These are phyloP conservation scores for Dorcus hopei DNA, from an alignment of 2,888 invertebrate species.

Conservation along the genomic window DNA sequence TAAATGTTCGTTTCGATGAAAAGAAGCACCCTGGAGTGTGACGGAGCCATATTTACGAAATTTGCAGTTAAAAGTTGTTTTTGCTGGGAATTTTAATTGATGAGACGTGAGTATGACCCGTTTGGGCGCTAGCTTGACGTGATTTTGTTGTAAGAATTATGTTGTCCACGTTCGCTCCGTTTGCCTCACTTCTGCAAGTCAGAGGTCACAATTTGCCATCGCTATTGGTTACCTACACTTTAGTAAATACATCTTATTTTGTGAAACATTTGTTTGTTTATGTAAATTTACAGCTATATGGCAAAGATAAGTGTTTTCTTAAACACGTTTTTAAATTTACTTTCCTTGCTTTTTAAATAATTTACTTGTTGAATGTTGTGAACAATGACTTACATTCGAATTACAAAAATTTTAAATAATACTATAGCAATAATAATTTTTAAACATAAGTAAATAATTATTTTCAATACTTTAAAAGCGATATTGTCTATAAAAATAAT, in stretches of 20 bases:
- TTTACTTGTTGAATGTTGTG: no score
- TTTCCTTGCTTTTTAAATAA: no score
- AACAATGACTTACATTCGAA: no score
- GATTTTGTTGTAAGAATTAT: neutral
- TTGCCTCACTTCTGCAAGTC: conserved; percentile 16
- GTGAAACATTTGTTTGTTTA: neutral
- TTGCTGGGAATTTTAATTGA: conserved; percentile 33
- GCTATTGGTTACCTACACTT: neutral
- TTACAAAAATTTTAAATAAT: no score
- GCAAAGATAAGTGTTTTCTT: no score
- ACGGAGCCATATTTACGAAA: conserved; percentile 66
- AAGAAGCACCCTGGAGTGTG: conserved; percentile 27
- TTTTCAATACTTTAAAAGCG: no score
- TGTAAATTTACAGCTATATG: neutral
- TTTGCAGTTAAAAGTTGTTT: conserved; percentile 38
- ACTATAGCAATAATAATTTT: no score
- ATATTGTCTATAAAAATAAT: neutral
- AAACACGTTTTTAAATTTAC: no score
- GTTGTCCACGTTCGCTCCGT: neutral
- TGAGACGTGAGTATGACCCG: conserved; percentile 40
- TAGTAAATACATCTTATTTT: neutral
- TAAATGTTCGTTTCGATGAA: conserved; percentile 8
- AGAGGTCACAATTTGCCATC: conserved; percentile 20
- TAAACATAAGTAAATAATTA: no score
- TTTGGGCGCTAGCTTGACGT: neutral